phyloP scores from a whole-genome alignment of 2,113 vertebrate genomes.

The Myrmecobius fasciatus region DNA sequence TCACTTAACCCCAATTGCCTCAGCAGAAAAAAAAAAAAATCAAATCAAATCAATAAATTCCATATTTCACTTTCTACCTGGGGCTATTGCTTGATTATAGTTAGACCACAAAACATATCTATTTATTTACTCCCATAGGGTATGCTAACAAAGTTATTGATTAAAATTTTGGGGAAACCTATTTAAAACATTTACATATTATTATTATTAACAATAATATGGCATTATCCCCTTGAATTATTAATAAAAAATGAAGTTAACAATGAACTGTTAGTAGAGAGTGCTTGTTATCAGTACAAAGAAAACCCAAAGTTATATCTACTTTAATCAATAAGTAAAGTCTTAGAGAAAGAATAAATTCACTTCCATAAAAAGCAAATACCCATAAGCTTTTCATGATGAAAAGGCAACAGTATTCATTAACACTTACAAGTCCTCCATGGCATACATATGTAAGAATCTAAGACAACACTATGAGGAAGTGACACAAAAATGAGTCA shows the following conservation, averaged over 20 bases:
- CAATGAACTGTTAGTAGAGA: background rate
- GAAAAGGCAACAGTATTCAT: background rate
- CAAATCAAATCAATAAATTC: background rate
- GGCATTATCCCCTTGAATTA: background rate
- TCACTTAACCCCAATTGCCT: no score
- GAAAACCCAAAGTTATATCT: background rate
- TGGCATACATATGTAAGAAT: background rate
- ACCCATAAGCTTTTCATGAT: background rate
- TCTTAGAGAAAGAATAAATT: background rate
- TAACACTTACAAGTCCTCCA: background rate
- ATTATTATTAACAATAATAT: background rate
- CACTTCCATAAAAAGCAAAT: conserved; percentile 34
- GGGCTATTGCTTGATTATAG: background rate
- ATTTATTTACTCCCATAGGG: background rate
- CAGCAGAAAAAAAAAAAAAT: no score
- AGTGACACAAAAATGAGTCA: background rate
- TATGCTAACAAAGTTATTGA: background rate
- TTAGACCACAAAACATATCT: background rate
- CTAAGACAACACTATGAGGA: background rate
- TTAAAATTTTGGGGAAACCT: background rate
- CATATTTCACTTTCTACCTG: background rate
- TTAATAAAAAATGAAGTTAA: background rate
- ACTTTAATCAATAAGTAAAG: background rate
- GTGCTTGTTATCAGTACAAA: background rate
- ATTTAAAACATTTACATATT: background rate